Evolutionary conservation across 2,888 invertebrate genomes (phyloP).

Genomic region (Eledone cirrhosa): DNA sequence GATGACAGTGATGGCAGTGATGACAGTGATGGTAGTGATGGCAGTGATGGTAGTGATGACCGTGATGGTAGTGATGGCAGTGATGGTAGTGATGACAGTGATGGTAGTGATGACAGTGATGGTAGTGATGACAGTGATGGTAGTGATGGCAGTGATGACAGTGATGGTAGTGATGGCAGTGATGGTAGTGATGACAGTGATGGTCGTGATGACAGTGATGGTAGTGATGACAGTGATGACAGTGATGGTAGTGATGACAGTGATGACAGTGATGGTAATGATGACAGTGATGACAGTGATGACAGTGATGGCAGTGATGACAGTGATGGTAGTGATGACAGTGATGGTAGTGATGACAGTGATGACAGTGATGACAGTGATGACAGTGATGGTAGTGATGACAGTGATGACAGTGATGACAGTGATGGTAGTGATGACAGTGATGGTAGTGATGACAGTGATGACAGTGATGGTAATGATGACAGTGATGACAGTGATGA

Average conservation of each 20-base stretch:
- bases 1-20: neutral
- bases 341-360: neutral
- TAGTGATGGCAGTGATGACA: conserved; percentile 17
- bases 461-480: neutral
- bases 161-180: conserved; percentile 21
- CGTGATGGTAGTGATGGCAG: conserved; percentile 20
- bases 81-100: conserved; percentile 13
- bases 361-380: conserved; percentile 9
- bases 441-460: conserved; percentile 2
- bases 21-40: conserved; percentile 16
- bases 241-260: conserved; percentile 3
- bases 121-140: conserved; percentile 13
- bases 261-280: conserved; percentile 8
- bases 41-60: too few species aligned
- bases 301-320: conserved; percentile 17
- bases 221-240: neutral
- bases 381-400: neutral
- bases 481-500: conserved; percentile 5
- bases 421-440: neutral
- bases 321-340: neutral
- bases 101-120: conserved; percentile 9
- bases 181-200: conserved; percentile 1
- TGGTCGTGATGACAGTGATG: neutral
- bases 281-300: conserved; percentile 7
- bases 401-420: conserved; percentile 18